Percentiles rank a stretch among this genome's conserved stretches.
phyloP scores from a whole-genome alignment of 2,888 invertebrate genomes.

The Mimumesa dahlbomi region DNA sequence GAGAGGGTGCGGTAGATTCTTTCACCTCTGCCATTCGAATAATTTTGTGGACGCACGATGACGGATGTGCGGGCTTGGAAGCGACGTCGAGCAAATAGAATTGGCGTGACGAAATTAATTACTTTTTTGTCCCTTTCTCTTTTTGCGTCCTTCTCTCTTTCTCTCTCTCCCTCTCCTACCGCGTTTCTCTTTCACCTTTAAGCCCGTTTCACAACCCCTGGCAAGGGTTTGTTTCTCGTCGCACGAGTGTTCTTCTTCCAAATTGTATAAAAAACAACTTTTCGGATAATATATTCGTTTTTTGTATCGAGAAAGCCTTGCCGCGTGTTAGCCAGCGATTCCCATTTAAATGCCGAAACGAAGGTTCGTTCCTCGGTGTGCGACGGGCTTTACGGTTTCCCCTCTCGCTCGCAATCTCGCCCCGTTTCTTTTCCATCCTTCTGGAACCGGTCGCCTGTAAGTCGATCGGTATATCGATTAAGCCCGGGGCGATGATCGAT shows the following conservation, averaged over 20 bases:
- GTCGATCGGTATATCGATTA: slow-evolving; percentile 5
- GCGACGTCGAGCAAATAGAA: slow-evolving; percentile 64
- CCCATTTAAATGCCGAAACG: too few species aligned
- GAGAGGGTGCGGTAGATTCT: slow-evolving; percentile 36
- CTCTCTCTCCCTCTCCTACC: not conserved
- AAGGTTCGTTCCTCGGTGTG: not conserved
- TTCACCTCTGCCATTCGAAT: slow-evolving; percentile 56
- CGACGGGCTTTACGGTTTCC: slow-evolving; percentile 1
- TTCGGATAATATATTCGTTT: too few species aligned
- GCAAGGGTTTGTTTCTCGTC: not conserved
- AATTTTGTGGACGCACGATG: slow-evolving; percentile 57
- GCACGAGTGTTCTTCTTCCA: too few species aligned
- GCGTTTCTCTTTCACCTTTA: not conserved
- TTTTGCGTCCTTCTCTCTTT: not conserved
- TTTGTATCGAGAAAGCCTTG: too few species aligned
- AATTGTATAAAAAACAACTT: too few species aligned
- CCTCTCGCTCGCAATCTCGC: slow-evolving; percentile 26
- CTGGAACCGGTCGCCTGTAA: slow-evolving; percentile 6
- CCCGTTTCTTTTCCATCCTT: slow-evolving; percentile 1
- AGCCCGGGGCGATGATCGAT: slow-evolving; percentile 5
- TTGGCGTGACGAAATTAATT: slow-evolving; percentile 69
- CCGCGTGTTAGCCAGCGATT: too few species aligned
- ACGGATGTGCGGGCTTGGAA: slow-evolving; percentile 52
- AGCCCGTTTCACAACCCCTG: not conserved
- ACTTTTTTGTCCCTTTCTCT: slow-evolving; percentile 53